Evolutionary conservation across 2,797 vertebrate species (phyloP), one percentile per base, ranked within the genome.

Genomic region (Mus caroli): DNA sequence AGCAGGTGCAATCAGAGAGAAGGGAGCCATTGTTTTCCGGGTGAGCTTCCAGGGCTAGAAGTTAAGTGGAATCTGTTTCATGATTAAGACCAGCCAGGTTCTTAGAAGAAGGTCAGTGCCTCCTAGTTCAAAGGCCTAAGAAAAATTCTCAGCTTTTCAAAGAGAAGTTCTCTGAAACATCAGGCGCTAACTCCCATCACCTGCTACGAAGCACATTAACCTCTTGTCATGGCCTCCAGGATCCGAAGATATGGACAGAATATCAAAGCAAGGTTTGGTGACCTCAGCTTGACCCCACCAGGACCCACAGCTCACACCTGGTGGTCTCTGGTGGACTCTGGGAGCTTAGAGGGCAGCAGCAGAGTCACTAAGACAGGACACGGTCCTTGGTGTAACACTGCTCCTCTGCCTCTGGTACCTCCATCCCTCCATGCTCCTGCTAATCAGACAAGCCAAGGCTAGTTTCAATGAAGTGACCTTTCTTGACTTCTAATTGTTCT

Each of bases 71-170:
- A 76, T 69, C 11, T 1, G 15, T 86, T 73, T 87, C 46, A 58
- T 90, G 52, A 77, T 40, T 88, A 43, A 94, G 7, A 77, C 46
- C 12, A 31, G 71, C 34, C 76, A 83, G 20, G 31, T 60, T 1
- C 82, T 43, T 64, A 94, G 73, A 10, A 94, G 71, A 9, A 71
- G 22, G 1, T 90, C 60, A 83, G 15, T 10, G 91, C 84, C 84
- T 94, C 15, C 82, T 90, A 40, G 67, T 60, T 94, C 52, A 71
- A 73, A 92, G 83, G 15, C 46, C 86, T 50, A 37, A 84, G 58
- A 22, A 67, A 62, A 94, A 87, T 90, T 78, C 37, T 77, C 37
- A 64, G 40, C 20, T 87, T 76, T 92, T 90, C 58, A 94, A 54
- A 91, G 82, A 26, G 46, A 20, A 19, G 26, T 64, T 34, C 2